Evolutionary conservation across 2,797 vertebrate species (phyloP).

Genomic region (Hapalemur alaotrensis): DNA sequence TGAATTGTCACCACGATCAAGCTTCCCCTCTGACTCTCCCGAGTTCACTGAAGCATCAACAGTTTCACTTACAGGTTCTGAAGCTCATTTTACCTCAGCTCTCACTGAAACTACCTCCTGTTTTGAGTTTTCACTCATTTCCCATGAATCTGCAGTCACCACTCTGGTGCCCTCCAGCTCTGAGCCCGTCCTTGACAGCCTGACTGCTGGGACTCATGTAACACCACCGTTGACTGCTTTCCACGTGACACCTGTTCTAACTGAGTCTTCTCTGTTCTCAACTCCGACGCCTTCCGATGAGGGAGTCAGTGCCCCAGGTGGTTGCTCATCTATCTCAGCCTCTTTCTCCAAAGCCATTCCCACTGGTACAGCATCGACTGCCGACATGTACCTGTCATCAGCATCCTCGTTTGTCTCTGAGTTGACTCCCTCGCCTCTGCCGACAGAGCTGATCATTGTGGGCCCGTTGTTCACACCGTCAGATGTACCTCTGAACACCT

Average conservation of each 20-base stretch:
- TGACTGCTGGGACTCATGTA: conserved; percentile 50
- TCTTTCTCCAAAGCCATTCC: conserved; percentile 38
- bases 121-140: conserved; percentile 72
- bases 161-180: conserved; percentile 74
- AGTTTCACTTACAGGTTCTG: conserved; percentile 74
- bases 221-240: conserved; percentile 59
- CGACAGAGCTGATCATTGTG: conserved; percentile 44
- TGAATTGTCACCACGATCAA: neutral
- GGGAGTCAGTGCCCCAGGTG: conserved; percentile 52
- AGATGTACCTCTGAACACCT: neutral
- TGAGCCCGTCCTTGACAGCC: conserved; percentile 64
- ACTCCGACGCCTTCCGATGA: conserved; percentile 38
- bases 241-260: conserved; percentile 69
- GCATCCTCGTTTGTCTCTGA: neutral
- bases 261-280: conserved; percentile 48
- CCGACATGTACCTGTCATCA: neutral
- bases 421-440: neutral
- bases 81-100: conserved; percentile 83
- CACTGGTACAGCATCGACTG: neutral
- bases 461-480: conserved; percentile 17
- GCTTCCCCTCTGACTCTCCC: conserved; percentile 75
- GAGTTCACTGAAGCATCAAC: conserved; percentile 82
- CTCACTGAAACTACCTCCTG: conserved; percentile 83
- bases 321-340: conserved; percentile 41
- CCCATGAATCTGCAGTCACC: conserved; percentile 29